Percentiles rank a stretch among this genome's conserved stretches.
Evolutionary conservation across 1,140 invertebrate species (phyloP).

Genomic region (Brachionus manjavacas): DNA sequence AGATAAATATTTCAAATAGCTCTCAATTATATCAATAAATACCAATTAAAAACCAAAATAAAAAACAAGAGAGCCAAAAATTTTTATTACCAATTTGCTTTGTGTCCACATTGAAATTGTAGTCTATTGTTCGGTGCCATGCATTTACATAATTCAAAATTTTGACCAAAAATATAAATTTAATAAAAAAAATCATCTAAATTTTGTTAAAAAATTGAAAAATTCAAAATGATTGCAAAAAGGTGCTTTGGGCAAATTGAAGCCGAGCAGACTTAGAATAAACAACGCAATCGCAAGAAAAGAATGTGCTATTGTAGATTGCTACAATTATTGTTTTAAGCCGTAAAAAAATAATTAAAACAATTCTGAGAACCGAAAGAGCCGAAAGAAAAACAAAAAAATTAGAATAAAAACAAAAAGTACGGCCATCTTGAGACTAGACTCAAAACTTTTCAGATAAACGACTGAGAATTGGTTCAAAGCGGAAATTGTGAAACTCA

Average conservation of each 20-base stretch:
- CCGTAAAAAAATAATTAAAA: conserved; percentile 18
- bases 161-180: conserved; percentile 23
- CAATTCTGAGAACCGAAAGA: background rate
- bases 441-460: background rate
- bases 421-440: conserved; percentile 3
- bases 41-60: no score
- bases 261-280: conserved; percentile 8
- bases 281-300: background rate
- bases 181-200: conserved; percentile 26
- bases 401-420: background rate
- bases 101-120: background rate
- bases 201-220: background rate
- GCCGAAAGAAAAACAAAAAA: background rate
- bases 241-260: background rate
- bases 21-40: background rate
- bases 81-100: background rate
- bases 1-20: background rate
- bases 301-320: background rate
- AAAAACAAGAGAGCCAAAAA: background rate
- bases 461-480: background rate
- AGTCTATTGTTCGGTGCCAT: background rate
- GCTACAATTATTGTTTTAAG: background rate
- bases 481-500: background rate
- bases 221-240: background rate
- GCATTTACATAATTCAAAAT: background rate